A percentile compares a stretch with the other conserved stretches of the same genome.
Conservation (phyloP, 92 coral and sea anemone genomes). For the Paramuricea clavata region DNA sequence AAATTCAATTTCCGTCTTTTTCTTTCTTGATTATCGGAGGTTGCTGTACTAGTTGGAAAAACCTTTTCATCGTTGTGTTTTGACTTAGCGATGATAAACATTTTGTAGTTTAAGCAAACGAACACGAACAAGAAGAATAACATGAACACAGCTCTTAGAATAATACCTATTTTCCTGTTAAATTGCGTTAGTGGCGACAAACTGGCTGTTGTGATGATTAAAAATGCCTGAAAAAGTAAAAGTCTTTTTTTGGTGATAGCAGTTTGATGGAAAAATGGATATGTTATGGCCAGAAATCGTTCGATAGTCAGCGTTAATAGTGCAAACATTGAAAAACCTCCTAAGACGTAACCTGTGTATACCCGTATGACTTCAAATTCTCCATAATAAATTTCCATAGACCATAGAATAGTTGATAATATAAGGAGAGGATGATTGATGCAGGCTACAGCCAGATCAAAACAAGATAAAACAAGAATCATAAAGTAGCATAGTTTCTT, state of each 20-base stretch:
- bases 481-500: constrained; percentile 5
- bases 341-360: too few species aligned
- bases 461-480: constrained; percentile 1
- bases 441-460: neutral
- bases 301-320: neutral
- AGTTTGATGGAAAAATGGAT: neutral
- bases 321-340: neutral
- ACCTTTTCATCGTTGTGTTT: neutral
- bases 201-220: too few species aligned
- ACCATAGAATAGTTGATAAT: neutral
- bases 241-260: neutral
- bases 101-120: neutral
- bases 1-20: neutral
- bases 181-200: neutral
- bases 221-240: neutral
- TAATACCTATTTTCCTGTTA: neutral
- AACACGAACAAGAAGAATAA: neutral
- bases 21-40: neutral
- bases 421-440: neutral
- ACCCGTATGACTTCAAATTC: too few species aligned
- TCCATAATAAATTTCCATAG: too few species aligned
- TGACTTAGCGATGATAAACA: neutral
- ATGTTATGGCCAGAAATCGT: neutral
- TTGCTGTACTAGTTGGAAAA: neutral
- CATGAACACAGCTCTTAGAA: neutral